These are phyloP conservation scores for Steatornis caripensis DNA, from an alignment of 2,113 vertebrate genomes.

Conservation along the genomic window DNA sequence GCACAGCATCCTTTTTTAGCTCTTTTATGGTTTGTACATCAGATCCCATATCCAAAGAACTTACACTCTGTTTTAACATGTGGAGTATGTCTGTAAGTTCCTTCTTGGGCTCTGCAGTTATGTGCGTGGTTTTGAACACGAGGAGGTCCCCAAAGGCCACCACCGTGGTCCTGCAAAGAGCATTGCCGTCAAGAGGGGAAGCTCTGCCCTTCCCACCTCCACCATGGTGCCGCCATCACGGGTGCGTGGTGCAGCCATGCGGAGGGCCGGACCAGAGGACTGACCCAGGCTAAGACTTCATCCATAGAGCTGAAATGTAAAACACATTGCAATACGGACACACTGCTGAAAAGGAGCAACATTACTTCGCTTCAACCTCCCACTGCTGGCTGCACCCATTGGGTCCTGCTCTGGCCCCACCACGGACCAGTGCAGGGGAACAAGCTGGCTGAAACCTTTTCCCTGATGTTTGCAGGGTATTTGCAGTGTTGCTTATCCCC, in stretches of 20 bases:
- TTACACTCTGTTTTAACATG: neutral
- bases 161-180: neutral
- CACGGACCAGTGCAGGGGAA: neutral
- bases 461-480: neutral
- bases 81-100: neutral
- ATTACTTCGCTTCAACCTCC: neutral
- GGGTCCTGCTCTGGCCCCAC: neutral
- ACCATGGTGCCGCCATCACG: accelerated
- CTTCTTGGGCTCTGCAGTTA: neutral
- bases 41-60: neutral
- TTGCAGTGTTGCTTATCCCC: neutral
- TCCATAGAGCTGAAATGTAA: neutral
- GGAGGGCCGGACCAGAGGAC: neutral
- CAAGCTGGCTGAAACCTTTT: neutral
- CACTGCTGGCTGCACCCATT: neutral
- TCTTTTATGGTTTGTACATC: neutral
- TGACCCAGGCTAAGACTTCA: neutral
- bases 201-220: neutral
- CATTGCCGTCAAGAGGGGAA: neutral
- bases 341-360: neutral
- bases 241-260: accelerated
- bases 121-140: accelerated
- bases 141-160: neutral
- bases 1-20: neutral
- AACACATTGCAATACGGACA: neutral